phyloP scores from a whole-genome alignment of 1,140 invertebrate species.

The Drosophila parvula region DNA sequence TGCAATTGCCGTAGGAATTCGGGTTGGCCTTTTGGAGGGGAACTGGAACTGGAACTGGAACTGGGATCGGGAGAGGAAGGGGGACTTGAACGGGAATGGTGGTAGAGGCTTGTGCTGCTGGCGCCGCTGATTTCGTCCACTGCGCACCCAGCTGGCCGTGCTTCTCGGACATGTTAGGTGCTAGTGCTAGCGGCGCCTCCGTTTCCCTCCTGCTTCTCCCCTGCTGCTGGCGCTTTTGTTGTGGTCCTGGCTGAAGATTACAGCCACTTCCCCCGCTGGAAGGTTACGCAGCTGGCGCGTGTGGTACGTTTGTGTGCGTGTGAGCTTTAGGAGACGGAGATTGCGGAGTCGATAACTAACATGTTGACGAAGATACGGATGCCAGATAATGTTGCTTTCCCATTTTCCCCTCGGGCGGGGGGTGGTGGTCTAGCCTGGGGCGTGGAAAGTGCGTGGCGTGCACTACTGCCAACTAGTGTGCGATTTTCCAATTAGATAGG shows the following conservation, averaged over 20 bases:
- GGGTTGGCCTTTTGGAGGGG: conserved; percentile 47
- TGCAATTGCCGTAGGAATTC: conserved; percentile 53
- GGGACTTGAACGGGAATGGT: conserved; percentile 20
- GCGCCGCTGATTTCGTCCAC: conserved; percentile 75
- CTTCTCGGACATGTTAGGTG: conserved; percentile 82
- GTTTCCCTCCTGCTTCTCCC: conserved; percentile 9
- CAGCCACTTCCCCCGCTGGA: conserved; percentile 13
- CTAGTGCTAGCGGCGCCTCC: conserved; percentile 55
- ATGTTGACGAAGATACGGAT: conserved; percentile 76
- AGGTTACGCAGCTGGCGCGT: conserved; percentile 52
- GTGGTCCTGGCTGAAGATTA: conserved; percentile 41
- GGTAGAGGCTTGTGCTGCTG: conserved; percentile 46
- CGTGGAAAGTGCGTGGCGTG: conserved; percentile 25
- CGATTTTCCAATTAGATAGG: conserved; percentile 72
- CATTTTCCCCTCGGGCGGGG: conserved; percentile 36
- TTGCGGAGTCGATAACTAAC: conserved; percentile 81
- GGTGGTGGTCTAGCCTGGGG: conserved; percentile 16
- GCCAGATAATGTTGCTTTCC: conserved; percentile 76
- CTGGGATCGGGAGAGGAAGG: conserved; percentile 18
- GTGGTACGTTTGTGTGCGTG: conserved; percentile 23
- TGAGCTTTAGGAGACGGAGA: conserved; percentile 73
- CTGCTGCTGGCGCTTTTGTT: conserved; percentile 27
- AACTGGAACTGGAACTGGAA: conserved; percentile 35
- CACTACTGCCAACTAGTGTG: conserved; percentile 29
- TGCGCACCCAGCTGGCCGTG: conserved; percentile 78